Conservation (phyloP, 64 coral and sea anemone species). For the Actinia tenebrosa region DNA sequence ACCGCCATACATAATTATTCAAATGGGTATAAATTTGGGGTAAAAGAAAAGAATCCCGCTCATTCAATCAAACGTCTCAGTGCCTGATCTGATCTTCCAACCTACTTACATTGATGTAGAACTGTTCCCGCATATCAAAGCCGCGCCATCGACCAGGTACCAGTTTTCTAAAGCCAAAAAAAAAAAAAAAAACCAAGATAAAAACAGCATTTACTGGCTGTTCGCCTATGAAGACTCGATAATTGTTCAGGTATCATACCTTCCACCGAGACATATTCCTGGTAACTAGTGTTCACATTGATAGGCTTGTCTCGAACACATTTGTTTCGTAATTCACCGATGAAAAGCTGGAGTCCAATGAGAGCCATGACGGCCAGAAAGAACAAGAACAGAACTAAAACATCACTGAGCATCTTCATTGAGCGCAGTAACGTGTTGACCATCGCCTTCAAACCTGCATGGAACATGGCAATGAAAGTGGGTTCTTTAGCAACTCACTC, state of each 20-base stretch:
- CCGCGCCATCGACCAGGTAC: slow-evolving; percentile 37
- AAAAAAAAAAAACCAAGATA: too few species aligned
- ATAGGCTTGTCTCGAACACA: slow-evolving; percentile 17
- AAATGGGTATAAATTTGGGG: too few species aligned
- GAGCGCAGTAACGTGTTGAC: slow-evolving; percentile 83
- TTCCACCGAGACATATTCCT: not conserved
- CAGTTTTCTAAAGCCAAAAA: slow-evolving; percentile 28
- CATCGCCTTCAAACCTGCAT: slow-evolving; percentile 57
- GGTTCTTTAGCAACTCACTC: too few species aligned
- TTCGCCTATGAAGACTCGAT: too few species aligned
- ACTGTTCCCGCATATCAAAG: slow-evolving; percentile 68
- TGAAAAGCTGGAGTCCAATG: slow-evolving; percentile 80
- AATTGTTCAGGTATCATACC: not conserved
- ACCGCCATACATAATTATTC: too few species aligned
- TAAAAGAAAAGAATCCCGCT: too few species aligned
- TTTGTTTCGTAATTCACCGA: slow-evolving; percentile 70
- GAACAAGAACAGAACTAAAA: slow-evolving; percentile 80
- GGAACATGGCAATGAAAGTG: too few species aligned
- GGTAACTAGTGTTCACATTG: not conserved
- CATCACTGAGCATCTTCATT: slow-evolving; percentile 70
- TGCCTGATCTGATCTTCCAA: too few species aligned
- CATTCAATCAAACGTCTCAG: too few species aligned
- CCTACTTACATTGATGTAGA: slow-evolving; percentile 57
- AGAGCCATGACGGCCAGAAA: slow-evolving; percentile 85
- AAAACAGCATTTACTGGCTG: not conserved